Percentiles rank a stretch among this genome's conserved stretches.
phyloP scores from a whole-genome alignment of 2,113 vertebrate genomes.

The Ailurus styani region DNA sequence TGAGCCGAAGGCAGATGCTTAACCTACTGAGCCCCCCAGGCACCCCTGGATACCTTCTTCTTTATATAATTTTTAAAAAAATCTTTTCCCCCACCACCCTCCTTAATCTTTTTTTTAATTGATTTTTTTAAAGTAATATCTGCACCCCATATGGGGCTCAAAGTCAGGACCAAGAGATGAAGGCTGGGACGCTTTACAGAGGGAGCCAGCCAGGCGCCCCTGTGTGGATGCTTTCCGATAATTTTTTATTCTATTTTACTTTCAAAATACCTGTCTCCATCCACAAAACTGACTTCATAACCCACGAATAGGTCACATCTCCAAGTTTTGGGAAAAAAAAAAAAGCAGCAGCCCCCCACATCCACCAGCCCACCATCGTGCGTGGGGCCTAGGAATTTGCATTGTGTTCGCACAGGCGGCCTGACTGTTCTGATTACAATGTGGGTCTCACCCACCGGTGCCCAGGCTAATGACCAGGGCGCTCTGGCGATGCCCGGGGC shows the following conservation, averaged over 20 bases:
- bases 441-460: neutral
- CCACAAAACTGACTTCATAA: neutral
- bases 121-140: neutral
- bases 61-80: too few relatives aligned
- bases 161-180: neutral
- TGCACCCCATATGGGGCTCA: neutral
- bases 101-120: neutral
- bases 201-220: neutral
- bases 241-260: neutral
- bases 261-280: neutral
- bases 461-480: neutral
- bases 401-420: neutral
- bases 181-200: neutral
- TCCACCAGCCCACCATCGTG: rapidly evolving
- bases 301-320: neutral
- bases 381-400: neutral
- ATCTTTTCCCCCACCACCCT: too few relatives aligned
- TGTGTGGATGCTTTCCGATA: neutral
- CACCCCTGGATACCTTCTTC: neutral
- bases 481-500: neutral
- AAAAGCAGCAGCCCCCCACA: too few relatives aligned
- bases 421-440: neutral
- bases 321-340: neutral
- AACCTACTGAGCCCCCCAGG: neutral
- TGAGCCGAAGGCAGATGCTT: neutral